These are phyloP conservation scores for Megalonaias nervosa DNA, from an alignment of 1,140 invertebrate genomes.

Conservation along the genomic window DNA sequence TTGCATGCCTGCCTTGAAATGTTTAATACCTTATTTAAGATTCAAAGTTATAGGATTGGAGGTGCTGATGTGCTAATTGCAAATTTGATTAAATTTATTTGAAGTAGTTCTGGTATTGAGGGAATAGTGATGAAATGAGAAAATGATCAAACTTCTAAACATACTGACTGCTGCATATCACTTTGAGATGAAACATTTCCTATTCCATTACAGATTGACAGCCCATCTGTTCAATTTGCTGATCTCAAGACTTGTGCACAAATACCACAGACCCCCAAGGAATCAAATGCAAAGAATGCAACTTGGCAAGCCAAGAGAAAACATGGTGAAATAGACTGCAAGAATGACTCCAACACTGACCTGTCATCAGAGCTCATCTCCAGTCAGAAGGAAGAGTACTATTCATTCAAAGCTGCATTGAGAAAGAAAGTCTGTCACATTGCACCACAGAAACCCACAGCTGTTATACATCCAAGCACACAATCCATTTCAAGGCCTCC, in stretches of 20 bases:
- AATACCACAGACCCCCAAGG: constrained; percentile 14
- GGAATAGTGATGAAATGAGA: neutral
- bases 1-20: no score
- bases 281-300: constrained; percentile 4
- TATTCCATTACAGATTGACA: constrained; percentile 35
- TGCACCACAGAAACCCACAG: constrained; percentile 36
- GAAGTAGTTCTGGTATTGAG: no score
- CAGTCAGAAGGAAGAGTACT: constrained; percentile 33
- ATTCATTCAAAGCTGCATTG: constrained; percentile 18
- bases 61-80: no score
- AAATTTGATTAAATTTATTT: no score
- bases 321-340: constrained; percentile 33
- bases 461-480: constrained; percentile 45
- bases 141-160: constrained; percentile 26
- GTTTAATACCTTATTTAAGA: no score
- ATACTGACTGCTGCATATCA: constrained; percentile 18
- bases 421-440: constrained; percentile 17
- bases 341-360: constrained; percentile 34
- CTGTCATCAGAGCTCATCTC: constrained; percentile 31
- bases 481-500: constrained; percentile 32
- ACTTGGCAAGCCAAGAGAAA: constrained; percentile 27
- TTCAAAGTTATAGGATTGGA: no score
- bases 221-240: constrained; percentile 52
- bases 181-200: neutral
- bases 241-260: constrained; percentile 31